Evolutionary conservation across 92 coral and sea anemone species (phyloP).

Genomic region (Phenganax subtilis): DNA sequence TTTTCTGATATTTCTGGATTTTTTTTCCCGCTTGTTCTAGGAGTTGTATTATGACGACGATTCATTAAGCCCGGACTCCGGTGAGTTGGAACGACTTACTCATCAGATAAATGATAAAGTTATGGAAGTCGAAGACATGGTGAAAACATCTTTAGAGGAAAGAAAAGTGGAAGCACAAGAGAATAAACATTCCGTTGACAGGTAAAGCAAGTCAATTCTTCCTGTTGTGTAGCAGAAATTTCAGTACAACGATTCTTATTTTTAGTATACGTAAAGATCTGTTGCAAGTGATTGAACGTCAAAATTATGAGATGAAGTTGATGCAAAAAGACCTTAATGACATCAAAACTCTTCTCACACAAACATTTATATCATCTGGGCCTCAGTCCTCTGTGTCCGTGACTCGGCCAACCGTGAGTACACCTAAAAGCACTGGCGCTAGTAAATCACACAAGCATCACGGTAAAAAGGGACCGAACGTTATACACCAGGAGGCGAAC

Average conservation of each 20-base stretch:
- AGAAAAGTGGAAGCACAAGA: slow-evolving; percentile 14
- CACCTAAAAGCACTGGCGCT: slow-evolving; percentile 20
- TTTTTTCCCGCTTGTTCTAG: slow-evolving; percentile 34
- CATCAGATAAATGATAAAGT: slow-evolving; percentile 89
- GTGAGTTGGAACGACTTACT: slow-evolving; percentile 80
- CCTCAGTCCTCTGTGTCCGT: slow-evolving; percentile 22
- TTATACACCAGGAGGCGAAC: slow-evolving; percentile 34
- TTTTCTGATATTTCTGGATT: background rate
- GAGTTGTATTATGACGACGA: slow-evolving; percentile 95
- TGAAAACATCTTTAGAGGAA: slow-evolving; percentile 43
- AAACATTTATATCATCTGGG: slow-evolving; percentile 31
- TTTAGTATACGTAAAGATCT: slow-evolving; percentile 67
- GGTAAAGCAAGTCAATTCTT: background rate
- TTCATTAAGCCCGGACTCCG: slow-evolving; percentile 64
- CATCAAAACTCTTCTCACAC: slow-evolving; percentile 62
- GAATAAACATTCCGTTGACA: slow-evolving; percentile 11
- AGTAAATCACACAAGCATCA: slow-evolving; percentile 25
- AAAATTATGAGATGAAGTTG: slow-evolving; percentile 58
- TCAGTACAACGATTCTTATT: background rate
- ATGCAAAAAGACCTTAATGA: slow-evolving; percentile 85
- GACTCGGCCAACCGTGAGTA: slow-evolving; percentile 5
- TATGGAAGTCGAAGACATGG: slow-evolving; percentile 68
- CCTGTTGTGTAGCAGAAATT: background rate
- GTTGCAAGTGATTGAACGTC: slow-evolving; percentile 57
- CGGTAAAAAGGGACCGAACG: slow-evolving; percentile 7